Evolutionary conservation across 2,797 vertebrate genomes (phyloP).

Genomic region (Tachyglossus aculeatus): DNA sequence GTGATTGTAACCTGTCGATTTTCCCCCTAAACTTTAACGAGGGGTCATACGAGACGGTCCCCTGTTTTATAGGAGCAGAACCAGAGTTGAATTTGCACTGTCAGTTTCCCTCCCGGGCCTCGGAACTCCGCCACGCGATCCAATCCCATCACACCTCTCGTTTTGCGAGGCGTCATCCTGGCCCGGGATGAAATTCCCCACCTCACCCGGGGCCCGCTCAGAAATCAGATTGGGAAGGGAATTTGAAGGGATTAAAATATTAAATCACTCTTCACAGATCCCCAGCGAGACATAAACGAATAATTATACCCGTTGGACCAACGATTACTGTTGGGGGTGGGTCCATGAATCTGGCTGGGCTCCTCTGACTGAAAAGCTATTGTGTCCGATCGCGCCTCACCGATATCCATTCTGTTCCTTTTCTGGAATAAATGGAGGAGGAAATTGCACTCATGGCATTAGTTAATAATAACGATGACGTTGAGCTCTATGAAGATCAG

Average conservation of each 20-base stretch:
- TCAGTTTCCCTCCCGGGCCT: slow-evolving; percentile 57
- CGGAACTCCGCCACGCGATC: slow-evolving; percentile 53
- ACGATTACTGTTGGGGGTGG: slow-evolving; percentile 66
- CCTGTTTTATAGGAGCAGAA: slow-evolving; percentile 20
- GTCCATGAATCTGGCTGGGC: too few relatives aligned
- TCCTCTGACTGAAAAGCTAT: too few relatives aligned
- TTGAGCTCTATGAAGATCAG: too few relatives aligned
- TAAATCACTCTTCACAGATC: slow-evolving; percentile 69
- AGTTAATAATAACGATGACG: too few relatives aligned
- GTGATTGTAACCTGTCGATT: slow-evolving; percentile 45
- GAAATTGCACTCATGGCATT: too few relatives aligned
- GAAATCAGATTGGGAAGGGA: slow-evolving; percentile 74
- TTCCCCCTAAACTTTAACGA: slow-evolving; percentile 44
- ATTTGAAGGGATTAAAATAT: slow-evolving; percentile 74
- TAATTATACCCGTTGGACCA: slow-evolving; percentile 70
- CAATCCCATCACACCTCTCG: slow-evolving; percentile 67
- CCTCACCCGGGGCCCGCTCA: slow-evolving; percentile 62
- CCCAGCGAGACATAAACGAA: slow-evolving; percentile 77
- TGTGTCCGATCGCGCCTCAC: slow-evolving; percentile 54
- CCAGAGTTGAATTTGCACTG: slow-evolving; percentile 46
- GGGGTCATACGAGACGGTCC: slow-evolving; percentile 41
- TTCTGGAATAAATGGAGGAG: slow-evolving; percentile 33
- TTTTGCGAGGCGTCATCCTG: slow-evolving; percentile 60
- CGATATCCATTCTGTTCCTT: slow-evolving; percentile 37
- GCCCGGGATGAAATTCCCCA: slow-evolving; percentile 71